Percentiles rank a stretch among this genome's conserved stretches.
Evolutionary conservation across 2,888 invertebrate genomes (phyloP).

Genomic region (Drosophila algonquin): DNA sequence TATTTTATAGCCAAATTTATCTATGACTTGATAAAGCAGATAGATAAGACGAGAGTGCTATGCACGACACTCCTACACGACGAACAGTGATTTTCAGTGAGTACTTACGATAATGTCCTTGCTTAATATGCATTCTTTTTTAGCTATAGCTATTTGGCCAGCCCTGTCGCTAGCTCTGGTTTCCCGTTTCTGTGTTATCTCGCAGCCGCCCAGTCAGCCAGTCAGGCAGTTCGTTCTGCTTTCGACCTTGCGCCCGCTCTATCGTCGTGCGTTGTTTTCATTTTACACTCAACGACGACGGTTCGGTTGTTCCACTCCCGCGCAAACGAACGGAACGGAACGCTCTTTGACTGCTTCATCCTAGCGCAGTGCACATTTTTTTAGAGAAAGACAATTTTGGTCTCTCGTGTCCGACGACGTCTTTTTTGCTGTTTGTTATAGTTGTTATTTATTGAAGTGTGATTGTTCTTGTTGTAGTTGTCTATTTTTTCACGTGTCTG

Average conservation of each 20-base stretch:
- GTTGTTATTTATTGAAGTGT: conserved; percentile 27
- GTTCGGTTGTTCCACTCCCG: conserved; percentile 64
- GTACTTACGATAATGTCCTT: too few species aligned
- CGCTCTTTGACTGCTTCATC: conserved; percentile 2
- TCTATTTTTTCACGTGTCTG: conserved; percentile 32
- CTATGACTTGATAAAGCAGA: too few species aligned
- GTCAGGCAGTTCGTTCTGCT: conserved; percentile 40
- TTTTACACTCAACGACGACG: conserved; percentile 69
- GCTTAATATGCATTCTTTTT: background rate
- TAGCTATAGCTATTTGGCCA: conserved; percentile 1
- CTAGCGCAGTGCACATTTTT: background rate
- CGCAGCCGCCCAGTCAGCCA: background rate
- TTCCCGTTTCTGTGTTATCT: conserved; percentile 2
- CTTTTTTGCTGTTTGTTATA: conserved; percentile 27
- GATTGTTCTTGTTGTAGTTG: conserved; percentile 9
- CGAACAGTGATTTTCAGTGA: too few species aligned
- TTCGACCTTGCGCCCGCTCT: conserved; percentile 64
- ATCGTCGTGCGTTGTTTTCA: conserved; percentile 45
- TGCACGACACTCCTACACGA: too few species aligned
- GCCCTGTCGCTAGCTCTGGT: background rate
- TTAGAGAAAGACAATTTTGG: background rate
- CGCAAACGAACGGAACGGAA: conserved; percentile 32
- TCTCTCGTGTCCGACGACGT: conserved; percentile 13
- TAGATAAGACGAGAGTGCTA: too few species aligned
- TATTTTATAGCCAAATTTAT: background rate